Base-by-base conservation (phyloP, 2,888 invertebrate genomes). In the Tipula vernalis region DNA sequence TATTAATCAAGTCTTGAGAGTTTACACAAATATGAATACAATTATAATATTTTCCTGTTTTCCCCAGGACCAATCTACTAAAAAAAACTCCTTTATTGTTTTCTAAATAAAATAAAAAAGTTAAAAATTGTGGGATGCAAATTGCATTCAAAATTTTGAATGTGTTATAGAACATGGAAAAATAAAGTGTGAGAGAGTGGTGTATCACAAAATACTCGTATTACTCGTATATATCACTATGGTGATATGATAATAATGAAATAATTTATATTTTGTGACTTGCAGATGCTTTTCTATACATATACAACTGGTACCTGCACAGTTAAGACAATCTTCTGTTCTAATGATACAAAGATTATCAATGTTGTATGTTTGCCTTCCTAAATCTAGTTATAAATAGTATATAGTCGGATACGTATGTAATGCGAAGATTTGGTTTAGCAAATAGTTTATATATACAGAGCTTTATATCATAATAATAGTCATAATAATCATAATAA, bases 401-500 rank as follows among this genome's bases (percentile, higher is more conserved):
- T 71, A 10, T 51, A 51, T 51, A 15, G 51, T 51, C 51, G 51
- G 15, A 51, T 51, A 51, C 28, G 71, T 71, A 71, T 12, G 44
- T 51, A 51, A 51, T 51, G 51, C 51, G 51, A 51, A 51, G n/a
- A 51, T 71, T 28, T 28, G 71, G 28, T 71, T 28, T 28, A 71
- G 28, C 71, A 71, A 28, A 71, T 28, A 71, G 28, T 8, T 28
- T 28, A 28, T 28, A 28, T 28, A 28, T 28, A 71, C 8, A 71
- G 71, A 71, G 12, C 18, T 51, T 51, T 71, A 71, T 71, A 71
- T 71, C 71, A 71, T 71, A 71, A 71, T 71, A 71, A 71, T 71
- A 71, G 71, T 71, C 71, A 71, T 71, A 71, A 71, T 71, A 71
- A 71, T 71, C 71, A 71, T 71, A 71, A 71, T 71, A 71, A 71